These are phyloP conservation scores for Falcaria lacertinaria DNA, from an alignment of 2,888 invertebrate species.

Conservation along the genomic window DNA sequence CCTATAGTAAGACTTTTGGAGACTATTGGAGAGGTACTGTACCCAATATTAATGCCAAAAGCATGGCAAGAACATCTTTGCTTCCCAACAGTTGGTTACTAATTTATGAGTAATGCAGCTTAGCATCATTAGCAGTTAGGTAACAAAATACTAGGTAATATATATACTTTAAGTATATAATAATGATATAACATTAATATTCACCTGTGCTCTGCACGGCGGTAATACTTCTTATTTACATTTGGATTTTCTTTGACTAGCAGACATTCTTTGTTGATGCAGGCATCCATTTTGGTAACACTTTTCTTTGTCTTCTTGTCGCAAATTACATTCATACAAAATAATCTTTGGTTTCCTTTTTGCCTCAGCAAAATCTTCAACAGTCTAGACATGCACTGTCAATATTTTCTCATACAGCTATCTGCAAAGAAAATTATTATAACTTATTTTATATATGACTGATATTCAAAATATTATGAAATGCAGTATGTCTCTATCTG, in stretches of 20 bases:
- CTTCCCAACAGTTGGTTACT: no score
- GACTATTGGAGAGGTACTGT: no score
- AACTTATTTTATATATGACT: no score
- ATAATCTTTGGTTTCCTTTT: constrained; percentile 20
- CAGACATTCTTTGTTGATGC: constrained; percentile 41
- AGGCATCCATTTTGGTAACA: constrained; percentile 35
- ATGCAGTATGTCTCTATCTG: no score
- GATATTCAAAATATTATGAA: no score
- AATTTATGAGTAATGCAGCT: no score
- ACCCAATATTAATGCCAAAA: no score
- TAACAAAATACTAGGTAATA: no score
- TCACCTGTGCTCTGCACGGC: constrained; percentile 67
- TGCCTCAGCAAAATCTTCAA: constrained; percentile 13
- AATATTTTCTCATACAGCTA: constrained; percentile 5
- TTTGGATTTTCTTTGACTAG: constrained; percentile 29
- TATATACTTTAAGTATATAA: background rate
- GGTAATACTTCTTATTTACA: constrained; percentile 59
- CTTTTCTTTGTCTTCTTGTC: constrained; percentile 9
- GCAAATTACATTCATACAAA: constrained; percentile 16
- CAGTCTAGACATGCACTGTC: constrained; percentile 19
- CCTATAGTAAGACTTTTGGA: no score
- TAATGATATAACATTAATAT: constrained; percentile 1
- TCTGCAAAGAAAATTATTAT: background rate
- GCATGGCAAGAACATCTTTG: no score
- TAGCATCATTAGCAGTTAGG: no score